Evolutionary conservation across 2,888 invertebrate species (phyloP).

Genomic region (Agapetus fuscipes): DNA sequence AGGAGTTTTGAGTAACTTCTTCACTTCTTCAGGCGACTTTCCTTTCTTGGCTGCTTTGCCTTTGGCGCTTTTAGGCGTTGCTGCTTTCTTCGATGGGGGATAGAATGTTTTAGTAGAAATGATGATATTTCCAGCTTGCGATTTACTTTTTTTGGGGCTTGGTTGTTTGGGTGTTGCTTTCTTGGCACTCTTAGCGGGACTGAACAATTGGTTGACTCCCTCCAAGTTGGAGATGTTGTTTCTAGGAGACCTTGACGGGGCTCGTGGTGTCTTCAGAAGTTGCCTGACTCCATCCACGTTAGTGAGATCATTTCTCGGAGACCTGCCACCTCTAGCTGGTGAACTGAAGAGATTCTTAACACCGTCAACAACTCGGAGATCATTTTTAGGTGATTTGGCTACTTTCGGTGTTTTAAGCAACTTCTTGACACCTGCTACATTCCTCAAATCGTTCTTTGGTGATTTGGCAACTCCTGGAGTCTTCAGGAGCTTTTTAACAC

Average conservation of each 20-base stretch:
- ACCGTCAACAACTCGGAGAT: conserved; percentile 28
- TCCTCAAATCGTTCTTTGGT: conserved; percentile 29
- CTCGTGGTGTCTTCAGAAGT: conserved; percentile 25
- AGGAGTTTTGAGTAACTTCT: too few relatives aligned
- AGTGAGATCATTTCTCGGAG: conserved; percentile 30
- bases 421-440: conserved; percentile 34
- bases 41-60: too few relatives aligned
- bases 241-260: conserved; percentile 24
- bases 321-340: conserved; percentile 25
- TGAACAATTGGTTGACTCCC: conserved; percentile 31
- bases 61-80: conserved; percentile 26
- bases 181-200: conserved; percentile 16
- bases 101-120: too few relatives aligned
- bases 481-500: conserved; percentile 33
- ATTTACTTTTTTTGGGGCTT: too few relatives aligned
- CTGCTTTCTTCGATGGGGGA: too few relatives aligned
- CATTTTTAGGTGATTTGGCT: conserved; percentile 30
- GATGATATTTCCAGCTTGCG: too few relatives aligned
- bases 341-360: conserved; percentile 31
- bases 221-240: conserved; percentile 33
- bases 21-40: too few relatives aligned
- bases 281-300: conserved; percentile 34
- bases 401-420: conserved; percentile 23
- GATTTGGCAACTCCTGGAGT: conserved; percentile 23
- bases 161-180: conserved; percentile 26